Evolutionary conservation across 2,888 invertebrate species (phyloP).

Genomic region (Escarpia spicata): DNA sequence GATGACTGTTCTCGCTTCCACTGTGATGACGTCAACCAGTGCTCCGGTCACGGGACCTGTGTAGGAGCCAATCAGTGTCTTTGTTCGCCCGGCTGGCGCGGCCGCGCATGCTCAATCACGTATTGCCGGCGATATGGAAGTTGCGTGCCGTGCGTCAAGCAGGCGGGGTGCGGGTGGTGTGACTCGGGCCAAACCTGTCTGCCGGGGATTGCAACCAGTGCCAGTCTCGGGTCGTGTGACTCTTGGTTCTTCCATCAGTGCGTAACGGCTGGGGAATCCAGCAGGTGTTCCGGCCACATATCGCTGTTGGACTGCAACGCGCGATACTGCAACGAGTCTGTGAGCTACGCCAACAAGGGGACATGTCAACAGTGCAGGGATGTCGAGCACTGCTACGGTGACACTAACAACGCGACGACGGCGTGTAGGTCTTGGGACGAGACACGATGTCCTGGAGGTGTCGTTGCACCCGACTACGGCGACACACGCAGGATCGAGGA

Average conservation of each 20-base stretch:
- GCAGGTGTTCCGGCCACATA: background rate
- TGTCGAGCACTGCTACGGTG: background rate
- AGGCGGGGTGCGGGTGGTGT: conserved; percentile 28
- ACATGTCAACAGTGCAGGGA: conserved; percentile 18
- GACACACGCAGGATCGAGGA: background rate
- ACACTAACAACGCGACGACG: background rate
- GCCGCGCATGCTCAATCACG: conserved; percentile 18
- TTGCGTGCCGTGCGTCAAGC: background rate
- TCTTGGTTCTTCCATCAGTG: conserved; percentile 28
- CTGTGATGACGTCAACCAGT: conserved; percentile 4
- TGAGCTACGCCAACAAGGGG: conserved; percentile 7
- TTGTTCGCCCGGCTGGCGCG: conserved; percentile 18
- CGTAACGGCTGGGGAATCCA: background rate
- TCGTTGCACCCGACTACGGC: background rate
- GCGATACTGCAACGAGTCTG: background rate
- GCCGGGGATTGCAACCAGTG: conserved; percentile 14
- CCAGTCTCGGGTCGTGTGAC: background rate
- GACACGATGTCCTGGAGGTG: conserved; percentile 21
- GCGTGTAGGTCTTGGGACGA: conserved; percentile 22
- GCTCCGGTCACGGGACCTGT: conserved; percentile 9
- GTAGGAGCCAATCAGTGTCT: conserved; percentile 28
- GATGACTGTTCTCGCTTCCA: background rate
- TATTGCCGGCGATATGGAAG: conserved; percentile 21
- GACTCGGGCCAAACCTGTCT: conserved; percentile 17
- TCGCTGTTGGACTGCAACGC: background rate